Base-by-base conservation (phyloP, 2,888 invertebrate species). In the Parnassius smintheus region DNA sequence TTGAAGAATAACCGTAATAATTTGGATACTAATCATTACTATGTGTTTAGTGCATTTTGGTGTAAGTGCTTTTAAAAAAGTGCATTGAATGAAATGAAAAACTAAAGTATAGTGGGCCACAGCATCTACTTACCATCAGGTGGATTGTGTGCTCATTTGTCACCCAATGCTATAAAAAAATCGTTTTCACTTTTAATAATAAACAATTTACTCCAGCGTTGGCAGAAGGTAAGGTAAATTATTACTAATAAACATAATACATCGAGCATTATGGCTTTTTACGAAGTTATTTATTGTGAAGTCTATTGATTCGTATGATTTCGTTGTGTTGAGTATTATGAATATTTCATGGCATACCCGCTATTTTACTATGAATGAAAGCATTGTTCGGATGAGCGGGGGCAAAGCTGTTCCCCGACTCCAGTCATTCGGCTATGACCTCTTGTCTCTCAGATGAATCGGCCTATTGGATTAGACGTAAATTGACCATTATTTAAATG, bases 281-380 rank as follows among this genome's bases (percentile, higher is more conserved):
- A 68, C 65, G 65, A 73, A 68, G 70, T 70, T 70, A 72, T 73
- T 74, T 74, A 48, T 48, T 48, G 66, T 67, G 67, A 70, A 73
- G 70, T 67, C 64, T 72, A 82, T 86, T 86, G 82, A 75, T 83
- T 74, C 74, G 69, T 69, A 76, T 76, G 74, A 74, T 77, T 71
- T 72, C 68, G 76, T 81, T 80, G 75, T 77, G 68, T 67, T 64
- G 65, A 62, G 73, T 74, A 77, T 76, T 81, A 86, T 88, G 83
- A 88, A 88, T 89, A 87, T 87, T 85, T 85, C 81, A 85, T 78
- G 75, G 80, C 71, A 82, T 80, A 80, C 82, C 75, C 73, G 74
- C 69, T 82, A 77, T 84, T 80, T 80, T 77, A 72, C 66, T 74
- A 66, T 82, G 77, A 81, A 82, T 76, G 76, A 69, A 18, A 77